A percentile compares a stretch with the other conserved stretches of the same genome.
These are phyloP conservation scores for Sebastes fasciatus DNA, from an alignment of 2,113 vertebrate genomes.

Conservation along the genomic window DNA sequence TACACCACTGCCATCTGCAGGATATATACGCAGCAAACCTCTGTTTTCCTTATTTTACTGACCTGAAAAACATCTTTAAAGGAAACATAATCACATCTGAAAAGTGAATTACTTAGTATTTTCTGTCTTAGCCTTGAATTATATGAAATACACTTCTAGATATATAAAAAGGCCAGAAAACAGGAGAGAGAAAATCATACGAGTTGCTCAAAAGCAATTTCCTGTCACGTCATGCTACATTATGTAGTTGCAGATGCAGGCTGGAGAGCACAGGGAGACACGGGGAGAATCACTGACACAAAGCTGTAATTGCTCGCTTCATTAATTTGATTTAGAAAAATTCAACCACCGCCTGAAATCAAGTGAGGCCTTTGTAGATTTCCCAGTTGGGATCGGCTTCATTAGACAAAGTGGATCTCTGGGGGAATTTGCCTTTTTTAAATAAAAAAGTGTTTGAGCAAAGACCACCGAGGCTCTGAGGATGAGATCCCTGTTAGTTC, in stretches of 20 bases:
- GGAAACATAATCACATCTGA: not conserved
- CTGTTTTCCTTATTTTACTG: not conserved
- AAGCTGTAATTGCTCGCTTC: slow-evolving; percentile 37
- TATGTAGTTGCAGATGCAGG: not conserved
- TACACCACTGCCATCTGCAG: slow-evolving; percentile 68
- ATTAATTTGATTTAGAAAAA: slow-evolving; percentile 42
- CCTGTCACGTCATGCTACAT: not conserved
- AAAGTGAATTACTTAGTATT: not conserved
- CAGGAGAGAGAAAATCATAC: not conserved
- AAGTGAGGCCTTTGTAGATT: slow-evolving; percentile 23
- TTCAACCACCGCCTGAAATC: slow-evolving; percentile 29
- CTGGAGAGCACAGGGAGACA: not conserved
- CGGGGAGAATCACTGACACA: not conserved
- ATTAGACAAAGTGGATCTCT: slow-evolving; percentile 43
- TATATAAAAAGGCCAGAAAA: not conserved
- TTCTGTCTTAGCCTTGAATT: not conserved
- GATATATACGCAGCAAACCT: slow-evolving; percentile 2
- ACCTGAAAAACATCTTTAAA: slow-evolving; percentile 4
- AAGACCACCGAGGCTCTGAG: not conserved
- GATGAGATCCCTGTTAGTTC: not conserved
- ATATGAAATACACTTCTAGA: not conserved
- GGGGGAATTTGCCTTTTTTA: slow-evolving; percentile 20
- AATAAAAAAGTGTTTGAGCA: slow-evolving; percentile 21
- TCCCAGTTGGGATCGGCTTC: slow-evolving; percentile 44
- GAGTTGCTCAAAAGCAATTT: slow-evolving; percentile 6